A percentile compares a stretch with the other conserved stretches of the same genome.
phyloP scores from a whole-genome alignment of 2,113 vertebrate genomes.

The Nothoprocta pentlandii region DNA sequence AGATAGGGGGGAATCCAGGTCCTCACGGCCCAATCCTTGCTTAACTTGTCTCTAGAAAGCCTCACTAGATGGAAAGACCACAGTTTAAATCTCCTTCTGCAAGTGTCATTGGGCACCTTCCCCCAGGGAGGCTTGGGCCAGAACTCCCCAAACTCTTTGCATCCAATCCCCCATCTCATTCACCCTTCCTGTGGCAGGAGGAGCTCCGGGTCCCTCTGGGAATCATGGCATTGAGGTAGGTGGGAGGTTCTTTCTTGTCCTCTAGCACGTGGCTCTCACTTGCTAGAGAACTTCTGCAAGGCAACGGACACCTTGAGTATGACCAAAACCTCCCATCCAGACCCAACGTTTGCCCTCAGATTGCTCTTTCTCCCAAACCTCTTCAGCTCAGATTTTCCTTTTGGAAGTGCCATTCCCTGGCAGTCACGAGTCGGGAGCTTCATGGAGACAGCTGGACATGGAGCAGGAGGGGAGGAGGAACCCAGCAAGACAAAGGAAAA shows the following conservation, averaged over 20 bases:
- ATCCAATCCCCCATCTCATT: neutral
- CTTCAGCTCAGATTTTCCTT: neutral
- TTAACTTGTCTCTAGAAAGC: neutral
- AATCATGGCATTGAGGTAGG: rapidly evolving
- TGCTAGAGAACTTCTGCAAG: neutral
- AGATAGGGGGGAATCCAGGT: neutral
- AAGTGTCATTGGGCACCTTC: neutral
- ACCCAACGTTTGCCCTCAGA: neutral
- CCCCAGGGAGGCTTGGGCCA: too few relatives aligned
- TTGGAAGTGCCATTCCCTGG: neutral
- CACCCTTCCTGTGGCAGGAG: neutral
- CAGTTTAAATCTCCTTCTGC: neutral
- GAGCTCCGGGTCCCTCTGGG: neutral
- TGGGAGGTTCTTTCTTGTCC: neutral
- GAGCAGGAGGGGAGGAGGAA: neutral
- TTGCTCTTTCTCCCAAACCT: neutral
- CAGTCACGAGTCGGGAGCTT: neutral
- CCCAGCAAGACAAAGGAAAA: neutral
- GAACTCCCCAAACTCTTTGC: neutral
- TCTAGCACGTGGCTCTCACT: neutral
- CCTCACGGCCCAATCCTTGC: neutral
- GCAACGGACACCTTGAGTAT: neutral
- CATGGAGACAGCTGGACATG: neutral
- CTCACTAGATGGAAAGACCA: neutral
- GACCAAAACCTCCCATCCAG: rapidly evolving